Evolutionary conservation across 2,113 vertebrate species (phyloP).

Genomic region (Periophthalmodon schlosseri): DNA sequence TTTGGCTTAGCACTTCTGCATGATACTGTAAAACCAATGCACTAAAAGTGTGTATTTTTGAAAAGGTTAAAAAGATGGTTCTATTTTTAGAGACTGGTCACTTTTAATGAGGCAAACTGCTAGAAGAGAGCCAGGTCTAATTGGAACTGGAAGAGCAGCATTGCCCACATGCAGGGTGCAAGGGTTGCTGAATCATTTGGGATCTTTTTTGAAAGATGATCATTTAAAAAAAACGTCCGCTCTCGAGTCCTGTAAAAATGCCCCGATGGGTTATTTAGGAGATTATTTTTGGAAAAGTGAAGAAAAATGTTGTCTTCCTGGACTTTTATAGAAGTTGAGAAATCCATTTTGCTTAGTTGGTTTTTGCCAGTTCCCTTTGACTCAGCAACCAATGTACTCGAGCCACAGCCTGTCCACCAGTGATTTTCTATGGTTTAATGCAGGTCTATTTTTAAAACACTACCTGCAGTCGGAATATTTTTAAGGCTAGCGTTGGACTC

Average conservation of each 20-base stretch:
- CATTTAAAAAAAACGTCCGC: slow-evolving; percentile 17
- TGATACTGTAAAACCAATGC: not conserved
- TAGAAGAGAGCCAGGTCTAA: not conserved
- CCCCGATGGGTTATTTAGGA: slow-evolving; percentile 57
- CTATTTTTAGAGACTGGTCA: slow-evolving; percentile 6
- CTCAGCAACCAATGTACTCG: slow-evolving; percentile 41
- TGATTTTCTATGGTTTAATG: slow-evolving; percentile 1
- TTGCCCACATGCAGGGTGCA: not conserved
- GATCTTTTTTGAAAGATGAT: slow-evolving; percentile 21
- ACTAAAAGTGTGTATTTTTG: not conserved
- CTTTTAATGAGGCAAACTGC: slow-evolving; percentile 4
- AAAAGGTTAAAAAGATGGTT: slow-evolving; percentile 6
- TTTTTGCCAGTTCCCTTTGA: slow-evolving; percentile 37
- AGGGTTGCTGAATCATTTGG: not conserved
- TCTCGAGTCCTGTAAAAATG: slow-evolving; percentile 16
- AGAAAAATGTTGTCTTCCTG: slow-evolving; percentile 34
- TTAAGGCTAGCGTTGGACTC: not conserved
- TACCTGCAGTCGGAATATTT: slow-evolving; percentile 5
- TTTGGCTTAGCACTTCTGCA: not conserved
- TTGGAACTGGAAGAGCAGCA: not conserved
- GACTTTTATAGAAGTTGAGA: slow-evolving; percentile 33
- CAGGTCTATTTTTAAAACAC: slow-evolving; percentile 9
- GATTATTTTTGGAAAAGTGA: slow-evolving; percentile 59
- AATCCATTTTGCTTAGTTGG: slow-evolving; percentile 46
- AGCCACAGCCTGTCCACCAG: slow-evolving; percentile 14